phyloP scores from a whole-genome alignment of 2,113 vertebrate species.

The Lagopus leucura region DNA sequence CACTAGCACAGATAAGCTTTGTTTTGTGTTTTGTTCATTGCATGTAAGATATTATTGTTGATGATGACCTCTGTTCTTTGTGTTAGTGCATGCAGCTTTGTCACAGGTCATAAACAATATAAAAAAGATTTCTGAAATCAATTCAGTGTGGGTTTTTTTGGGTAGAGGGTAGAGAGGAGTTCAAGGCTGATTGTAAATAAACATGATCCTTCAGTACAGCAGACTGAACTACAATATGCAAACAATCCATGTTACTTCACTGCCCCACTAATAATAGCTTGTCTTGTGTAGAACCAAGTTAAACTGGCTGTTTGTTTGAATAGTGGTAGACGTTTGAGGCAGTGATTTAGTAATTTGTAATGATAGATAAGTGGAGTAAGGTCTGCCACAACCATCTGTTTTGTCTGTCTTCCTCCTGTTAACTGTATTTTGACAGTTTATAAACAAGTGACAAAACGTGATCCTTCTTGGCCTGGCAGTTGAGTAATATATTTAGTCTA shows the following conservation, averaged over 20 bases:
- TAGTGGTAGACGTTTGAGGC: background rate
- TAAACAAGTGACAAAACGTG: background rate
- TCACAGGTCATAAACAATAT: background rate
- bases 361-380: background rate
- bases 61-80: background rate
- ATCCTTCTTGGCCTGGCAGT: background rate
- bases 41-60: background rate
- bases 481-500: background rate
- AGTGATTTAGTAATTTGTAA: background rate
- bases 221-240: background rate
- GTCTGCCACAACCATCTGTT: background rate
- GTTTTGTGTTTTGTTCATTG: background rate
- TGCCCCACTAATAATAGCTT: background rate
- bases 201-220: background rate
- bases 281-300: background rate
- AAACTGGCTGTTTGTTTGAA: background rate
- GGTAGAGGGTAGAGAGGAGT: background rate
- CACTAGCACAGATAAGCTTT: background rate
- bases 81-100: background rate
- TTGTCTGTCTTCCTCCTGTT: background rate
- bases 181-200: background rate
- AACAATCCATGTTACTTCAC: background rate
- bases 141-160: background rate
- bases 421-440: background rate
- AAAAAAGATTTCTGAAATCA: background rate